Conservation (phyloP, 1,140 invertebrate genomes). For the Hyposmocoma kahamanoa region DNA sequence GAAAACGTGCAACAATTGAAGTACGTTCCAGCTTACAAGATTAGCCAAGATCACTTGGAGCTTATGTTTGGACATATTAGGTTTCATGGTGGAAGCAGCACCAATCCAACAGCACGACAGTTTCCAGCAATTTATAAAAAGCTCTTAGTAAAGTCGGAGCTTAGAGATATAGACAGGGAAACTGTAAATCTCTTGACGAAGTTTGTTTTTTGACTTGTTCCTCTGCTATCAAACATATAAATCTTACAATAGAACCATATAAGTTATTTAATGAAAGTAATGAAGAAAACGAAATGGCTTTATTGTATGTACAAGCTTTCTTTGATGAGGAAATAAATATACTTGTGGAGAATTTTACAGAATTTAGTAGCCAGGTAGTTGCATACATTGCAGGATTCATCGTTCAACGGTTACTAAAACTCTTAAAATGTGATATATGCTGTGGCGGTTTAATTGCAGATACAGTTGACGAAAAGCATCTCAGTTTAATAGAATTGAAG, state of each 20-base stretch:
- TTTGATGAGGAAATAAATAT: too few relatives aligned
- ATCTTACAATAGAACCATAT: background rate
- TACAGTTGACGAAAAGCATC: too few relatives aligned
- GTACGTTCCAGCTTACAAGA: background rate
- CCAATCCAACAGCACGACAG: background rate
- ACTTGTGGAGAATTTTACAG: too few relatives aligned
- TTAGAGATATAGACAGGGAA: constrained; percentile 2
- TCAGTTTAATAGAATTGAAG: too few relatives aligned
- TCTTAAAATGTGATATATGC: too few relatives aligned
- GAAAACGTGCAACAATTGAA: background rate
- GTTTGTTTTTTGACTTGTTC: background rate
- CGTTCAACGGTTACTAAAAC: too few relatives aligned
- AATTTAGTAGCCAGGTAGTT: too few relatives aligned
- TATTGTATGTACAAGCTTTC: too few relatives aligned
- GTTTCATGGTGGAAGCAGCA: background rate
- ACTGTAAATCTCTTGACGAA: constrained; percentile 2
- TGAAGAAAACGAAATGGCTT: background rate
- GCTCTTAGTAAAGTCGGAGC: constrained; percentile 4
- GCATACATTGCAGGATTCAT: too few relatives aligned
- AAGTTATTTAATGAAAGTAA: background rate
- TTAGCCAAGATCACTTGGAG: constrained; percentile 4
- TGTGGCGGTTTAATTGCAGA: too few relatives aligned
- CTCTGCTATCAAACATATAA: background rate
- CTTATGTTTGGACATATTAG: background rate
- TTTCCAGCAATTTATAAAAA: constrained; percentile 3